These are phyloP conservation scores for Capitulum mitella DNA, from an alignment of 2,888 invertebrate genomes.

Conservation along the genomic window DNA sequence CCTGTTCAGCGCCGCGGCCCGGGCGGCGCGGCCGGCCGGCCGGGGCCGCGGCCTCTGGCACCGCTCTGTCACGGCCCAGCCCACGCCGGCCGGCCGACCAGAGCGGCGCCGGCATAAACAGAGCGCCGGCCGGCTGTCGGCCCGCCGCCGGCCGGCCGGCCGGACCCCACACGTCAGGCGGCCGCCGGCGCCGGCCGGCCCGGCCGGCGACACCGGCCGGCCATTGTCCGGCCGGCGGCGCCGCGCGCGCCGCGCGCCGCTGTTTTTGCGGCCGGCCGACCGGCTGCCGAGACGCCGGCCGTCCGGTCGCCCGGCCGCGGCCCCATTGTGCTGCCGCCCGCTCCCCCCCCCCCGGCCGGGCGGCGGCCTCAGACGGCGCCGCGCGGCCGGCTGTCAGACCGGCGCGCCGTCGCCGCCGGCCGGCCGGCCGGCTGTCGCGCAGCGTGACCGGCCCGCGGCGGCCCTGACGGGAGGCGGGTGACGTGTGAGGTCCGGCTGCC, in stretches of 20 bases:
- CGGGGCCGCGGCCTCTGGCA: no score
- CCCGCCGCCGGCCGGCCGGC: not conserved
- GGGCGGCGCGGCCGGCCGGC: no score
- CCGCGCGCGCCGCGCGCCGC: not conserved
- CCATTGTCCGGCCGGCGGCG: not conserved
- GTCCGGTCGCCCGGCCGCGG: not conserved
- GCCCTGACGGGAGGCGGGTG: not conserved
- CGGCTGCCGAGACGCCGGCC: not conserved
- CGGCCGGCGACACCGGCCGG: not conserved
- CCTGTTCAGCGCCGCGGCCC: no score
- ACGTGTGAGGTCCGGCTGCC: not conserved
- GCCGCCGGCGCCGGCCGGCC: not conserved
- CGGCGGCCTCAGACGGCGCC: not conserved
- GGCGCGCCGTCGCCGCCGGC: not conserved
- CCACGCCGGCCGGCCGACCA: no score
- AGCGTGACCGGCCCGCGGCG: not conserved
- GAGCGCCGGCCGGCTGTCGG: no score
- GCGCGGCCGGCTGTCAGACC: not conserved
- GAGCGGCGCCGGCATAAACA: no score
- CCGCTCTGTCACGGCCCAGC: no score
- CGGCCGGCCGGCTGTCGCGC: not conserved
- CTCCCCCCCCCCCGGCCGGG: not conserved
- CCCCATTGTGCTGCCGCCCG: not conserved
- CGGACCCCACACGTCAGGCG: not conserved
- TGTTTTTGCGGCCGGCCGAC: not conserved